phyloP scores from a whole-genome alignment of 2,113 vertebrate species.

The Falcunculus frontatus region DNA sequence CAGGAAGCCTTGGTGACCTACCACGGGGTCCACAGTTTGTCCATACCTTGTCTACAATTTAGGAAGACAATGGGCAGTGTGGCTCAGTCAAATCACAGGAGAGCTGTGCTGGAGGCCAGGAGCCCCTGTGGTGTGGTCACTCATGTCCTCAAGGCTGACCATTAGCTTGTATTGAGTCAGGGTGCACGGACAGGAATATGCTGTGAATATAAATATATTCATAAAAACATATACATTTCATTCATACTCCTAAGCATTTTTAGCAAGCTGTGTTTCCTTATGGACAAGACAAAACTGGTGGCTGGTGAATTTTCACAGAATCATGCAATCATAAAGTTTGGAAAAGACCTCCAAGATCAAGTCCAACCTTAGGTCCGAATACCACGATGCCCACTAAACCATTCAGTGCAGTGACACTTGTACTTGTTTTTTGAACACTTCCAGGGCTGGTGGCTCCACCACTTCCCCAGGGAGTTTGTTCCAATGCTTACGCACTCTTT shows the following conservation, averaged over 20 bases:
- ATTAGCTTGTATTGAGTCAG: background rate
- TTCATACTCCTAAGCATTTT: background rate
- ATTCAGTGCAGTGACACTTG: background rate
- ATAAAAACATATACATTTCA: background rate
- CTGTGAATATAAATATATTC: background rate
- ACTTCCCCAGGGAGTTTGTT: background rate
- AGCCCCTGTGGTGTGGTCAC: background rate
- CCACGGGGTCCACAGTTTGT: accelerated
- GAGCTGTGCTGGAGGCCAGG: background rate
- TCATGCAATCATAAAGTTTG: background rate
- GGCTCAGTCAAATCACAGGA: background rate
- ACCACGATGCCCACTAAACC: background rate
- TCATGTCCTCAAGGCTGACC: background rate
- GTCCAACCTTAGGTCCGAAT: background rate
- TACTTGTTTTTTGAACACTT: background rate
- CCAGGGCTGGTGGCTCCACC: background rate
- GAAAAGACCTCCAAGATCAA: background rate
- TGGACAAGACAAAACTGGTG: background rate
- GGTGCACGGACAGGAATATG: background rate
- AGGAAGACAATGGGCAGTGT: background rate
- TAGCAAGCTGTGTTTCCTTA: background rate
- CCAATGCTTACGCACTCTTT: background rate
- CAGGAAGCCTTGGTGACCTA: background rate
- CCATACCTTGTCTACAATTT: accelerated
- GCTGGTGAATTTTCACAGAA: background rate